Conservation (phyloP, 2,797 vertebrate genomes). For the Myotis planiceps region DNA sequence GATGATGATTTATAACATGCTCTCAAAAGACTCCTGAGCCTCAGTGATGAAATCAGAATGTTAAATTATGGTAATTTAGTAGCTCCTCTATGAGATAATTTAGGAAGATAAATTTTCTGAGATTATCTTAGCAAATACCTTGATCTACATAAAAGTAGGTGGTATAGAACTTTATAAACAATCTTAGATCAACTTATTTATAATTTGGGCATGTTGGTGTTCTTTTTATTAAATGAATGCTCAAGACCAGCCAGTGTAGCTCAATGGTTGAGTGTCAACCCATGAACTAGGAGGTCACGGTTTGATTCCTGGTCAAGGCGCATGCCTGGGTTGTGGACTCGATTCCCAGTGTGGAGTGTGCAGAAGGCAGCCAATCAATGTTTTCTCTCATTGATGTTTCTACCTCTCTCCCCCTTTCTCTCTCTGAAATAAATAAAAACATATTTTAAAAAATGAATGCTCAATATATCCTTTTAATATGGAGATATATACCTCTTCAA, state of each 20-base stretch:
- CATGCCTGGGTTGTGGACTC: too few relatives aligned
- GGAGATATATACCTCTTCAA: neutral
- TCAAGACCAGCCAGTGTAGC: neutral
- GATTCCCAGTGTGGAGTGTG: too few relatives aligned
- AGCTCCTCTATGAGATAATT: neutral
- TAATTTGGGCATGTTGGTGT: neutral
- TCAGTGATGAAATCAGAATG: slow-evolving; percentile 6
- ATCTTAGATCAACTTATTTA: slow-evolving; percentile 17
- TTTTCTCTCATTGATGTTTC: too few relatives aligned
- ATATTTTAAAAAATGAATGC: neutral
- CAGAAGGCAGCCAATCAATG: too few relatives aligned
- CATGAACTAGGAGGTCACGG: too few relatives aligned
- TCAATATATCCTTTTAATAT: neutral
- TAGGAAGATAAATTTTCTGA: slow-evolving; percentile 3
- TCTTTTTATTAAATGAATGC: neutral
- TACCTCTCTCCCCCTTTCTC: too few relatives aligned
- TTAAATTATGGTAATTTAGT: slow-evolving; percentile 9
- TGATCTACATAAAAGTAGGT: neutral
- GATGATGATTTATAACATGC: neutral
- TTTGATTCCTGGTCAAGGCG: too few relatives aligned
- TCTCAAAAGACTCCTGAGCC: slow-evolving; percentile 38
- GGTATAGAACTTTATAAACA: neutral
- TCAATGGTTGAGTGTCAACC: too few relatives aligned
- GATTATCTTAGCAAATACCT: neutral
- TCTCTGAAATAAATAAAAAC: too few relatives aligned